phyloP scores from a whole-genome alignment of 2,797 vertebrate species.

The Gymnopithys bicolor region DNA sequence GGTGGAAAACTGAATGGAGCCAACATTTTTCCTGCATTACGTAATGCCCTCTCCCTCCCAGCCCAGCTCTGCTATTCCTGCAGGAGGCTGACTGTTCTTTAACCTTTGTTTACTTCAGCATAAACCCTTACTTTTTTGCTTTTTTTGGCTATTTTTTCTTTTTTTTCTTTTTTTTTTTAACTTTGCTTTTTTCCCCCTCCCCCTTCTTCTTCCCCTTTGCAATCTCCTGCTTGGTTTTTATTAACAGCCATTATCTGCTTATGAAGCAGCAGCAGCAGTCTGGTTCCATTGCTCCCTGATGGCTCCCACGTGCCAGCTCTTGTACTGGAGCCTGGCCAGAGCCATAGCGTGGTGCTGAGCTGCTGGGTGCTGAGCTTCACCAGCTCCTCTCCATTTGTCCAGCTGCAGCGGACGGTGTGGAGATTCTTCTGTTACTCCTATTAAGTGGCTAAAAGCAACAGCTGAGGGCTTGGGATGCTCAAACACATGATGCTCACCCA shows the following conservation, averaged over 20 bases:
- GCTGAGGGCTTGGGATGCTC: background rate
- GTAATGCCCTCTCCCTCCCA: conserved; percentile 60
- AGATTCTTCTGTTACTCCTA: background rate
- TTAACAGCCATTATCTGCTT: conserved; percentile 61
- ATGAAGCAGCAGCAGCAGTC: conserved; percentile 35
- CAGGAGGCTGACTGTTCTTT: conserved; percentile 76
- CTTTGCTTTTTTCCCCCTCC: accelerated
- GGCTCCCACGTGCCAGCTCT: background rate
- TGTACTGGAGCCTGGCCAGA: background rate
- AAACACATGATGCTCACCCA: background rate
- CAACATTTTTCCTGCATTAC: conserved; percentile 77
- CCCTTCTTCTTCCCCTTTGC: background rate
- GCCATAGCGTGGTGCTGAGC: background rate
- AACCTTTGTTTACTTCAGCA: conserved; percentile 74
- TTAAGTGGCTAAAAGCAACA: accelerated
- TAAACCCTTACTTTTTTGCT: conserved; percentile 3
- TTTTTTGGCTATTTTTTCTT: background rate
- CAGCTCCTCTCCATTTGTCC: background rate
- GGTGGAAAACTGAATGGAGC: conserved; percentile 71
- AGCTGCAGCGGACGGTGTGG: accelerated
- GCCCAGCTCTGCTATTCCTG: conserved; percentile 68
- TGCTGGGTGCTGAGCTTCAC: conserved; percentile 17
- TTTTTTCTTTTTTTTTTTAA: accelerated
- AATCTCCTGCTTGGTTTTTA: background rate
- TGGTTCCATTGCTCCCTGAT: conserved; percentile 26